Percentiles rank a stretch among this genome's conserved stretches.
Evolutionary conservation across 2,797 vertebrate genomes (phyloP).

Genomic region (Ctenopoma kingsleyae): DNA sequence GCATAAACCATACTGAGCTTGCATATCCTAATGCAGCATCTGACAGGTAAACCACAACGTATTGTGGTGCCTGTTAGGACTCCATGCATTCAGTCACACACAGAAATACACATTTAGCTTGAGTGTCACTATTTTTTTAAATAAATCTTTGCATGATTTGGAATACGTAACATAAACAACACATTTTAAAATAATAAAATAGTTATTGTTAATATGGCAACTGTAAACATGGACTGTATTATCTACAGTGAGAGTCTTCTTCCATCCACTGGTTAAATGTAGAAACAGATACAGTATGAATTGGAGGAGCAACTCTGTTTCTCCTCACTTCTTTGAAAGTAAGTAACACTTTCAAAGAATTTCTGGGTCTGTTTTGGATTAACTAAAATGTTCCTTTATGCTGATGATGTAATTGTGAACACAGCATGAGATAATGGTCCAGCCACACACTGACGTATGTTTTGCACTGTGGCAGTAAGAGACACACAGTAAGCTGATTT

Average conservation of each 20-base stretch:
- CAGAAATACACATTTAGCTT: neutral
- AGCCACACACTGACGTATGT: constrained; percentile 20
- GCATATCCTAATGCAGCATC: constrained; percentile 65
- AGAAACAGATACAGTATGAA: neutral
- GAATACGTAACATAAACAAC: neutral
- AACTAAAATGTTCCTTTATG: constrained; percentile 43
- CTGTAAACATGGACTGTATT: neutral
- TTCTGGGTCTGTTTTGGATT: constrained; percentile 36
- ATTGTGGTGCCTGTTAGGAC: constrained; percentile 43
- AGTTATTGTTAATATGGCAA: too few relatives aligned
- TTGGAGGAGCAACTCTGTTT: neutral
- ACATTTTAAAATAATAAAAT: neutral
- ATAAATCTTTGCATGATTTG: constrained; percentile 3
- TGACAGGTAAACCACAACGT: constrained; percentile 40
- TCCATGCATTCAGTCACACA: neutral
- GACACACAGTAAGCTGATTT: constrained; percentile 64
- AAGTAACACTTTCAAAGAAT: constrained; percentile 41
- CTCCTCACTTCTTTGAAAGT: neutral
- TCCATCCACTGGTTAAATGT: neutral
- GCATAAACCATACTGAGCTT: constrained; percentile 67
- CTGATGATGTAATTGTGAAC: constrained; percentile 52
- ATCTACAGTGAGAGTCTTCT: neutral
- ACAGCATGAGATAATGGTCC: constrained; percentile 28
- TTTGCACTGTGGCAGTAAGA: constrained; percentile 49
- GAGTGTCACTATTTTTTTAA: neutral